Percentiles rank a stretch among this genome's conserved stretches.
phyloP scores from a whole-genome alignment of 2,113 vertebrate species.

The Callospermophilus lateralis region DNA sequence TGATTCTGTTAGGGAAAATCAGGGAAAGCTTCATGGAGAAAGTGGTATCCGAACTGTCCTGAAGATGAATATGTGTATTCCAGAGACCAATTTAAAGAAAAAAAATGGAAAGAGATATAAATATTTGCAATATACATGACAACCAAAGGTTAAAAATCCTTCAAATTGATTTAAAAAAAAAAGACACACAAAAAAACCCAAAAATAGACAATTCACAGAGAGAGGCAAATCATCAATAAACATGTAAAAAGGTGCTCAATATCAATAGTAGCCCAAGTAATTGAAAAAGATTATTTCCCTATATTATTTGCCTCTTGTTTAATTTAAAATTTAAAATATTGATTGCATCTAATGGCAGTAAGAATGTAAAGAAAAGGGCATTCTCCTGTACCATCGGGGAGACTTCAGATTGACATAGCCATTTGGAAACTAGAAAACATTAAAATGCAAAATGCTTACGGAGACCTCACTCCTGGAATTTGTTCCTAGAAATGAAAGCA shows the following conservation, averaged over 20 bases:
- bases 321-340: neutral
- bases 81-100: neutral
- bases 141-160: neutral
- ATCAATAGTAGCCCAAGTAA: neutral
- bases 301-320: neutral
- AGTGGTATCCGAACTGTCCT: neutral
- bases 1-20: conserved; percentile 16
- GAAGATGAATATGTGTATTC: neutral
- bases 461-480: neutral
- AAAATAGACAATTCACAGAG: neutral
- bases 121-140: neutral
- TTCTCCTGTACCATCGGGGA: neutral
- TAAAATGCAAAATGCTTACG: neutral
- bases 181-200: neutral
- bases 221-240: neutral
- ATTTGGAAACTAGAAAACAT: neutral
- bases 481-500: neutral
- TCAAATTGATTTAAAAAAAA: neutral
- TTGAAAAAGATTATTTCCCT: too few species aligned
- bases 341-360: neutral
- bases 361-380: neutral
- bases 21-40: neutral
- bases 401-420: neutral
- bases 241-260: neutral
- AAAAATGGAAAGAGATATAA: neutral